Base-by-base conservation (phyloP, 2,797 vertebrate species). In the Microctenopoma lineatum region DNA sequence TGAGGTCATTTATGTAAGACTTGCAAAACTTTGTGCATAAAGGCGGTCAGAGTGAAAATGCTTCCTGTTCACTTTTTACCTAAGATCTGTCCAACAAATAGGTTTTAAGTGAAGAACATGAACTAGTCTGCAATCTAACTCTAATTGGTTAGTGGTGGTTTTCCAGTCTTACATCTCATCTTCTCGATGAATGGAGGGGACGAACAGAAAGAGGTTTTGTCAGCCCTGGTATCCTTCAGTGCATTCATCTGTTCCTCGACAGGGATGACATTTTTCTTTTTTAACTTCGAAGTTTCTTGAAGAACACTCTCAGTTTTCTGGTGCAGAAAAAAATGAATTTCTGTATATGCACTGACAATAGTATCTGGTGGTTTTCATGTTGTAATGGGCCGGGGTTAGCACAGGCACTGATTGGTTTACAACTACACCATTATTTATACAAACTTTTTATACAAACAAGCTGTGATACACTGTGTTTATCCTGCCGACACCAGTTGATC, bases 111-210 rank as follows among this genome's bases (percentile, higher is more conserved):
- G 32, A 3, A 46, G 32, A 34, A 34, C 9, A 34, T 39, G 38
- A 25, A 51, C 36, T 47, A 12, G 50, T 15, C 55, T 79, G 46
- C 81, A 66, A 73, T 81, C 59, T 66, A 81, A 76, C 51, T 52
- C 14, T 65, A 59, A 67, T n/a, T 34, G 26, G 1, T 32, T 34
- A 27, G 26, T 45, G 68, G 60, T 16, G 68, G 8, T 42, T 83
- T 58, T 76, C 27, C 55, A 46, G 39, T 91, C 96, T 94, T 93
- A 97, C 97, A 89, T 95, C 96, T 96, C 91, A 96, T 93, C 27
- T 75, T 92, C 84, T 98, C 96, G 18, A 90, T 66, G 32, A 91
- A 92, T 29, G 83, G 81, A 72, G 92, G 8, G 3, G 87, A 87
- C n/a, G 77, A 73, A 50, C 63, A 51, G 48, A 89, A 73, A 64